Base-by-base conservation (phyloP, 1,140 invertebrate species). In the Plectus sambesii region DNA sequence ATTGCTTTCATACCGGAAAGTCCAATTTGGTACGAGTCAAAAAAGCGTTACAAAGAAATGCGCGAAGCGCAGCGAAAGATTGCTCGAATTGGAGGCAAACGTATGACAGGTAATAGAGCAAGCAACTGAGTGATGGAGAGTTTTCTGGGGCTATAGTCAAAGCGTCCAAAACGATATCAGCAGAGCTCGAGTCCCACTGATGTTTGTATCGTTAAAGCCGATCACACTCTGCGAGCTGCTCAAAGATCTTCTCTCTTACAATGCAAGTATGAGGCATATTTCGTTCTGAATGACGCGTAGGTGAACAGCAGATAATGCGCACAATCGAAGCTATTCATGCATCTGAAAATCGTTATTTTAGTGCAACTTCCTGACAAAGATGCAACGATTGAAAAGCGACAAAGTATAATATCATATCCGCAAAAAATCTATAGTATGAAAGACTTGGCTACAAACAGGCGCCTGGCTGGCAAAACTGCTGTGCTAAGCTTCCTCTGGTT, bases 401-500 rank as follows among this genome's bases (percentile, higher is more conserved):
- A n/a, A n/a, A n/a, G n/a, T n/a, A n/a, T n/a, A n/a, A n/a, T n/a
- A n/a, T n/a, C n/a, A n/a, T n/a, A n/a, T 33, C n/a, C n/a, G 12
- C 15, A 20, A 24, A 43, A 5, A 42, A 19, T 45, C 9, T 42
- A 47, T 39, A 25, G 48, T 23, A 47, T 47, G 17, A 47, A 46
- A 45, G 26, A 42, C 42, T 12, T 42, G 9, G 33, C 36, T 19
- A 51, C 49, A 15, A 35, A 22, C 37, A 35, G 22, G 49, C n/a
- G 45, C 9, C 26, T 58, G n/a, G 38, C 47, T 23, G 48, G 41
- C 15, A 19, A 49, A 19, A 37, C 56, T 1, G 20, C 53, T 20
- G 57, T 59, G 9, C 52, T 59, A n/a, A 59, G 58, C 56, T 26
- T 39, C 4, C 59, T 59, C 56, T 60, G 57, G 57, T 59, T 68